Percentiles rank a stretch among this genome's conserved stretches.
Evolutionary conservation across 2,113 vertebrate species (phyloP).

Genomic region (Protobothrops mucrosquamatus): DNA sequence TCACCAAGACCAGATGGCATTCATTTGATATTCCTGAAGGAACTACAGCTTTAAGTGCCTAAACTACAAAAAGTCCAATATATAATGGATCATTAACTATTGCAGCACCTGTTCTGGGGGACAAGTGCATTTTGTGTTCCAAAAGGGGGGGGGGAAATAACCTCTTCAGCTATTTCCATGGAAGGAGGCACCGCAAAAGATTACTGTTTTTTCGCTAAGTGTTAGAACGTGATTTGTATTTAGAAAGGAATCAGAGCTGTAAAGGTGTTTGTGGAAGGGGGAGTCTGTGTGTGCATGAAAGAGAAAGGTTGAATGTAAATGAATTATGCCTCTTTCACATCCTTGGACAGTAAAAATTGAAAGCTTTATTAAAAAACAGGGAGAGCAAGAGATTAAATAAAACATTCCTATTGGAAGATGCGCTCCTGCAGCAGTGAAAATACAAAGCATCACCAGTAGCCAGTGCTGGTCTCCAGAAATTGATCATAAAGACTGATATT

Average conservation of each 20-base stretch:
- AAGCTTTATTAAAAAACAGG: neutral
- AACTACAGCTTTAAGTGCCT: slow-evolving; percentile 22
- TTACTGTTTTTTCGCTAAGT: slow-evolving; percentile 40
- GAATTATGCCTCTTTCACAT: slow-evolving; percentile 7
- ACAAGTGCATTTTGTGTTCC: neutral
- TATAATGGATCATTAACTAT: slow-evolving; percentile 11
- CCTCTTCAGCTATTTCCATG: neutral
- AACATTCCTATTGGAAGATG: neutral
- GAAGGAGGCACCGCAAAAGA: slow-evolving; percentile 39
- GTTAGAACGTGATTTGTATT: slow-evolving; percentile 32
- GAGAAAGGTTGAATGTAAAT: neutral
- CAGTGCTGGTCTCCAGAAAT: neutral
- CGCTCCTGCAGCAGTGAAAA: neutral
- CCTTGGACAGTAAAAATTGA: neutral
- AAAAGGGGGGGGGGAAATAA: fast-evolving
- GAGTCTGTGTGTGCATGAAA: neutral
- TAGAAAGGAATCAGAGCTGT: slow-evolving; percentile 14
- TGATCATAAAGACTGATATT: neutral
- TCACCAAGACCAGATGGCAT: neutral
- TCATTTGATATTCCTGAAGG: slow-evolving; percentile 39
- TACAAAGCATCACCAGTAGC: neutral
- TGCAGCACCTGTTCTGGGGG: neutral
- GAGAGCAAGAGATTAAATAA: neutral
- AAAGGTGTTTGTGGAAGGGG: fast-evolving
- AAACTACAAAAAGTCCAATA: slow-evolving; percentile 16